A percentile compares a stretch with the other conserved stretches of the same genome.
These are phyloP conservation scores for Zaprionus lachaisei DNA, from an alignment of 1,140 invertebrate genomes.

Conservation along the genomic window DNA sequence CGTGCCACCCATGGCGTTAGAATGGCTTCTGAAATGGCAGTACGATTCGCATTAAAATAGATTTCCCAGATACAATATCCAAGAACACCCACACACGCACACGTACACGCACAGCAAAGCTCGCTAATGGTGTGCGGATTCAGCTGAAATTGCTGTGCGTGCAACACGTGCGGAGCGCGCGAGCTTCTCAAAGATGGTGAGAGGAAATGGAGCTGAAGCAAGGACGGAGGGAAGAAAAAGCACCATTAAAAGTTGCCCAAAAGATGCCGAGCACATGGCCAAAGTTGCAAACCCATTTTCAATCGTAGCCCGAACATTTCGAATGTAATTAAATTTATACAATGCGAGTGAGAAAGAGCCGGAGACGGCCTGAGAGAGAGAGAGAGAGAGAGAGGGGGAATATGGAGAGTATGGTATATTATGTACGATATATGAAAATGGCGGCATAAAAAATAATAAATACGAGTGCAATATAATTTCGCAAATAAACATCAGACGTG, in stretches of 20 bases:
- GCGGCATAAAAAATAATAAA: constrained; percentile 50
- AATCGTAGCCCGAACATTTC: constrained; percentile 19
- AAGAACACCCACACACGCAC: constrained; percentile 16
- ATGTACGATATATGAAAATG: constrained; percentile 33
- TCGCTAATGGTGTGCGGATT: constrained; percentile 32
- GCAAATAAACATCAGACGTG: constrained; percentile 44
- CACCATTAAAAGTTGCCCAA: constrained; percentile 33
- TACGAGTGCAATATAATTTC: constrained; percentile 52
- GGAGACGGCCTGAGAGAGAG: neutral
- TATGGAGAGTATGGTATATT: constrained; percentile 14
- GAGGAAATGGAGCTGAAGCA: neutral
- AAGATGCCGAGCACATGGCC: constrained; percentile 20
- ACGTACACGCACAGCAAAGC: neutral
- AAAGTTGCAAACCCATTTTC: constrained; percentile 37
- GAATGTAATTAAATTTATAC: constrained; percentile 49
- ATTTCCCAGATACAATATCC: constrained; percentile 43
- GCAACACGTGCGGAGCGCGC: constrained; percentile 44
- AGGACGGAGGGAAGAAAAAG: neutral
- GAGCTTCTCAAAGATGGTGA: neutral
- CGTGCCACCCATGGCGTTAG: constrained; percentile 41
- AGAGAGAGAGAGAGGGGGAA: neutral
- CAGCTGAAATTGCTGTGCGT: constrained; percentile 36
- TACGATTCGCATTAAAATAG: constrained; percentile 47
- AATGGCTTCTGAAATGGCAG: constrained; percentile 41
- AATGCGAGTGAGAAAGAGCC: constrained; percentile 9